A percentile compares a stretch with the other conserved stretches of the same genome.
Evolutionary conservation across 1,140 invertebrate species (phyloP).

Genomic region (Antheraea mylitta): DNA sequence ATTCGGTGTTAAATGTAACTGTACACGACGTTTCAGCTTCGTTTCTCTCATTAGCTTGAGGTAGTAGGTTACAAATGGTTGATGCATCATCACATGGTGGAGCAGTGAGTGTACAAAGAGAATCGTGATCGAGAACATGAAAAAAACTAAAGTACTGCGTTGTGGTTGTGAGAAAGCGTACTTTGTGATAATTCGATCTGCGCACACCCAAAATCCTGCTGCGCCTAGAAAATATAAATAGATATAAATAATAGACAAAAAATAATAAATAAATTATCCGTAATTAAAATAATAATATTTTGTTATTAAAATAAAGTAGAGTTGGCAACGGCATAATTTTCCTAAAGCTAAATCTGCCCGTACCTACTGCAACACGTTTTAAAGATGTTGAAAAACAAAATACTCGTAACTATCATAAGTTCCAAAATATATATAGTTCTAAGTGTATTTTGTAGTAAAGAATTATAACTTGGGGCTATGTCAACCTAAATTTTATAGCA

Average conservation of each 20-base stretch:
- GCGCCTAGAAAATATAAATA: constrained; percentile 80
- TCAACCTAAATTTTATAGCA: no score
- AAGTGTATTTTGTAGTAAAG: no score
- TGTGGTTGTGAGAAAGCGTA: constrained; percentile 84
- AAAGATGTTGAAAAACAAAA: no score
- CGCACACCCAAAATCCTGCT: constrained; percentile 91
- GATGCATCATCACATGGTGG: constrained; percentile 87
- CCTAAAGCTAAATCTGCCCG: no score
- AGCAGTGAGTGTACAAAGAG: constrained; percentile 87
- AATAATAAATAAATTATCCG: no score
- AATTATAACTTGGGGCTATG: no score
- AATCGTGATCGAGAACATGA: constrained; percentile 86
- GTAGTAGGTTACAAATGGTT: constrained; percentile 92
- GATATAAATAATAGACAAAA: no score
- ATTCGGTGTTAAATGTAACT: constrained; percentile 84
- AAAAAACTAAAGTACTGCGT: constrained; percentile 93
- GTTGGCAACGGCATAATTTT: no score
- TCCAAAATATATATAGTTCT: no score
- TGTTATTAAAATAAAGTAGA: background rate
- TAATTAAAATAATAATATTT: background rate
- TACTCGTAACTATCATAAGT: no score
- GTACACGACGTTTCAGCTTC: constrained; percentile 76
- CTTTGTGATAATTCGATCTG: constrained; percentile 91
- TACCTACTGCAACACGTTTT: no score
- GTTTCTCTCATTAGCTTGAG: constrained; percentile 86